A percentile compares a stretch with the other conserved stretches of the same genome.
Evolutionary conservation across 2,888 invertebrate genomes (phyloP).

Genomic region (Amphipoea oculea): DNA sequence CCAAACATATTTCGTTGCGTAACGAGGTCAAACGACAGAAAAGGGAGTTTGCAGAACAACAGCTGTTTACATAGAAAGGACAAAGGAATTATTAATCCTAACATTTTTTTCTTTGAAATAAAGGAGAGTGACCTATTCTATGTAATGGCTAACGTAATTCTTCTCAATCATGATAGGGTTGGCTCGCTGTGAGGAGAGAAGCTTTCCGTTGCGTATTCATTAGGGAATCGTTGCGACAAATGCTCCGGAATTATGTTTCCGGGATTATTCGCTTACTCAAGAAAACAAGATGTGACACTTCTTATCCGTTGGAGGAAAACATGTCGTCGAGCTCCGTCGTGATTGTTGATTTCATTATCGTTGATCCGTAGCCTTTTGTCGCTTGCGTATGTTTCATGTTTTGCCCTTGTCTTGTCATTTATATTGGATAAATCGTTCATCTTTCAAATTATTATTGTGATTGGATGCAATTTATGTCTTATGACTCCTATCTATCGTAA

Average conservation of each 20-base stretch:
- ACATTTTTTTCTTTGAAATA: constrained; percentile 73
- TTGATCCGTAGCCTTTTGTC: constrained; percentile 58
- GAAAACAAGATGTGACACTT: constrained; percentile 78
- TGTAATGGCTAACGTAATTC: constrained; percentile 81
- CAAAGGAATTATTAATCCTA: constrained; percentile 79
- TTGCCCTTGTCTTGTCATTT: constrained; percentile 27
- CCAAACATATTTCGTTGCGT: constrained; percentile 62
- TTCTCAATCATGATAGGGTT: constrained; percentile 86
- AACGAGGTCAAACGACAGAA: constrained; percentile 62
- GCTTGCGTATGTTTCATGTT: constrained; percentile 46
- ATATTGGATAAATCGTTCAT: constrained; percentile 47
- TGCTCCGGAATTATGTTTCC: constrained; percentile 80
- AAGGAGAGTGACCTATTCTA: constrained; percentile 76
- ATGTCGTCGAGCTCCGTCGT: constrained; percentile 62
- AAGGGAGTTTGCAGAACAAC: constrained; percentile 62
- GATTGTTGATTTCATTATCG: constrained; percentile 72
- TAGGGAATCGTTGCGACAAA: constrained; percentile 81
- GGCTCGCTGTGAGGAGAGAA: constrained; percentile 72
- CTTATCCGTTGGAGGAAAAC: constrained; percentile 69
- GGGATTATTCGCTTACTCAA: constrained; percentile 79
- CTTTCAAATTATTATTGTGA: constrained; percentile 31
- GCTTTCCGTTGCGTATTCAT: constrained; percentile 80
- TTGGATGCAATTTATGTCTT: constrained; percentile 15
- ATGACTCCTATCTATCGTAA: not conserved
- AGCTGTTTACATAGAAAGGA: constrained; percentile 59